A percentile compares a stretch with the other conserved stretches of the same genome.
These are phyloP conservation scores for Germaria angustata DNA, from an alignment of 2,888 invertebrate species.

Conservation along the genomic window DNA sequence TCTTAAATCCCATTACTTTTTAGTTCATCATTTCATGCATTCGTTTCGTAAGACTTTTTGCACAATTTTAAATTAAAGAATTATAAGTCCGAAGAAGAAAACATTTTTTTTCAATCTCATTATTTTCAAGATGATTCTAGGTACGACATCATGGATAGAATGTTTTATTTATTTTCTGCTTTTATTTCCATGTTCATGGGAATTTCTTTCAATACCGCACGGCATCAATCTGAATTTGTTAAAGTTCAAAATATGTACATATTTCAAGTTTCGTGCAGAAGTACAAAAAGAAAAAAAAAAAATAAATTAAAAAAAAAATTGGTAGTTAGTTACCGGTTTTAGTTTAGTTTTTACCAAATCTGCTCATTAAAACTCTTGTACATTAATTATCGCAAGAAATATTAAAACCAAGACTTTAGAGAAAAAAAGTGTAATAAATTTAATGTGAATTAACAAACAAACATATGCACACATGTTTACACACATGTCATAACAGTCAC, in stretches of 20 bases:
- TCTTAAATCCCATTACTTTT: background rate
- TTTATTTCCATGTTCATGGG: slow-evolving; percentile 35
- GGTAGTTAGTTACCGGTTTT: background rate
- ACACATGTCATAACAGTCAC: slow-evolving; percentile 3
- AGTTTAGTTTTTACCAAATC: slow-evolving; percentile 7
- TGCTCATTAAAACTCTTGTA: slow-evolving; percentile 48
- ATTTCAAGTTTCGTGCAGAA: slow-evolving; percentile 22
- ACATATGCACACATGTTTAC: background rate
- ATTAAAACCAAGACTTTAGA: background rate
- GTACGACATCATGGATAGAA: background rate
- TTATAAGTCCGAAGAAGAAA: background rate
- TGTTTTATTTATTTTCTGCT: slow-evolving; percentile 27
- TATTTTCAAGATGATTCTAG: slow-evolving; percentile 10
- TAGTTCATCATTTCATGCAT: background rate
- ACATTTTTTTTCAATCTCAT: background rate
- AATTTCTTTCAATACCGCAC: slow-evolving; percentile 52
- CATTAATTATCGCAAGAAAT: slow-evolving; percentile 34
- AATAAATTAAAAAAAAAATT: background rate
- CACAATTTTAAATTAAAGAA: no score
- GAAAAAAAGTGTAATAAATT: slow-evolving; percentile 17
- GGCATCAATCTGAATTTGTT: slow-evolving; percentile 48
- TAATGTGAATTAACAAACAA: slow-evolving; percentile 3
- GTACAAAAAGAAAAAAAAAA: background rate
- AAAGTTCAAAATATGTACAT: slow-evolving; percentile 43
- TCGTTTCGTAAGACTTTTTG: background rate